These are phyloP conservation scores for Villa cingulata DNA, from an alignment of 2,888 invertebrate species.

Conservation along the genomic window DNA sequence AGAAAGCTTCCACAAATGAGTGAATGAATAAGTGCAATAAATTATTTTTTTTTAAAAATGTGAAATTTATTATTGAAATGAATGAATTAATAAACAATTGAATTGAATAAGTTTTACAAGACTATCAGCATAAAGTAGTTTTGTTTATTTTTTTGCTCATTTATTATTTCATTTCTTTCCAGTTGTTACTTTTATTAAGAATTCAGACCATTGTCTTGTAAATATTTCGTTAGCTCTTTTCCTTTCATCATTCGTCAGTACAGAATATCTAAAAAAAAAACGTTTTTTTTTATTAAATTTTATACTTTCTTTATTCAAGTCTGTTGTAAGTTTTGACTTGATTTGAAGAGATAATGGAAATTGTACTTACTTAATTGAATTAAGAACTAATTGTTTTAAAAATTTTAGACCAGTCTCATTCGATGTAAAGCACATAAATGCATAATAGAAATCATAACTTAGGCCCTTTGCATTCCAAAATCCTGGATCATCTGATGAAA, in stretches of 20 bases:
- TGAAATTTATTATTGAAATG: too few species aligned
- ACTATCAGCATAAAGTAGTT: too few species aligned
- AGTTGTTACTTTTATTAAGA: constrained; percentile 19
- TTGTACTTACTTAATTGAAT: constrained; percentile 40
- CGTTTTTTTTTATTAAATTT: not conserved
- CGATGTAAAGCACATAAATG: constrained; percentile 50
- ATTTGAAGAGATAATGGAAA: too few species aligned
- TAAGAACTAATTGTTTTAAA: constrained; percentile 47
- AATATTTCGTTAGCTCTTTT: constrained; percentile 20
- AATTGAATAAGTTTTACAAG: constrained; percentile 21
- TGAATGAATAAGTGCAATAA: too few species aligned
- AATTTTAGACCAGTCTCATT: constrained; percentile 42
- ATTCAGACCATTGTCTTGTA: constrained; percentile 24
- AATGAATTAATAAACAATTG: too few species aligned
- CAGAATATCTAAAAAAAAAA: constrained; percentile 19
- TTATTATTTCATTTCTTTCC: not conserved
- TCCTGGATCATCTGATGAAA: constrained; percentile 51
- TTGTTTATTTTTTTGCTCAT: too few species aligned
- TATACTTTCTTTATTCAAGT: not conserved
- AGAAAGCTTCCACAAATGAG: too few species aligned
- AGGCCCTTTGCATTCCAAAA: constrained; percentile 47
- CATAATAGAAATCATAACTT: constrained; percentile 53
- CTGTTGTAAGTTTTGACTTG: too few species aligned
- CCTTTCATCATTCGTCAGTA: constrained; percentile 20
- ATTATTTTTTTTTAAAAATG: too few species aligned